These are phyloP conservation scores for Pogonophryne albipinna DNA, from an alignment of 2,797 vertebrate genomes.

Conservation along the genomic window DNA sequence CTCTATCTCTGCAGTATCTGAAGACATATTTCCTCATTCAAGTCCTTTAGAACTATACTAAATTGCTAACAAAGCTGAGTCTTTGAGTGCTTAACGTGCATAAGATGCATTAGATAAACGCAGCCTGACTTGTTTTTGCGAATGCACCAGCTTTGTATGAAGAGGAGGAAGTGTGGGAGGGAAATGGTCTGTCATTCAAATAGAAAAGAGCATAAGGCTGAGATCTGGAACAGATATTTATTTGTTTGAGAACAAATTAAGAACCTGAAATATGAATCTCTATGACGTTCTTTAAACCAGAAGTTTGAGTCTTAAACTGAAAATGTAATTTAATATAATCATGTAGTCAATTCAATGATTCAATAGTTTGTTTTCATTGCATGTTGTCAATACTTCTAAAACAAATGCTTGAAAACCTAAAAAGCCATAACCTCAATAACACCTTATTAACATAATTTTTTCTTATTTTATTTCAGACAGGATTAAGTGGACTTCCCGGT, in stretches of 20 bases:
- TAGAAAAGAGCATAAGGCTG: conserved; percentile 15
- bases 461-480: conserved; percentile 49
- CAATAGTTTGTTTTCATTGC: conserved; percentile 3
- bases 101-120: conserved; percentile 23
- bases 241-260: neutral
- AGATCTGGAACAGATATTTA: conserved; percentile 11
- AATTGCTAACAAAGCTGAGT: neutral
- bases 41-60: neutral
- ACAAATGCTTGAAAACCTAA: neutral
- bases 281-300: neutral
- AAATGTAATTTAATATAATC: neutral
- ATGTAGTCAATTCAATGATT: neutral
- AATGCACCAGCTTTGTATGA: conserved; percentile 37
- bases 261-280: neutral
- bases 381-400: neutral
- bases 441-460: conserved; percentile 3
- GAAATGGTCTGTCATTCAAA: conserved; percentile 8
- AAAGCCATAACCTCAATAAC: too few relatives aligned
- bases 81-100: neutral
- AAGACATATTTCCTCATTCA: neutral
- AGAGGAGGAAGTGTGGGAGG: conserved; percentile 21
- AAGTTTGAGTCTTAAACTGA: neutral
- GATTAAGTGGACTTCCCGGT: neutral
- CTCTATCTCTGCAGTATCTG: neutral
- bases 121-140: conserved; percentile 17